These are phyloP conservation scores for Aporrectodea caliginosa DNA, from an alignment of 1,140 invertebrate species.

Conservation along the genomic window DNA sequence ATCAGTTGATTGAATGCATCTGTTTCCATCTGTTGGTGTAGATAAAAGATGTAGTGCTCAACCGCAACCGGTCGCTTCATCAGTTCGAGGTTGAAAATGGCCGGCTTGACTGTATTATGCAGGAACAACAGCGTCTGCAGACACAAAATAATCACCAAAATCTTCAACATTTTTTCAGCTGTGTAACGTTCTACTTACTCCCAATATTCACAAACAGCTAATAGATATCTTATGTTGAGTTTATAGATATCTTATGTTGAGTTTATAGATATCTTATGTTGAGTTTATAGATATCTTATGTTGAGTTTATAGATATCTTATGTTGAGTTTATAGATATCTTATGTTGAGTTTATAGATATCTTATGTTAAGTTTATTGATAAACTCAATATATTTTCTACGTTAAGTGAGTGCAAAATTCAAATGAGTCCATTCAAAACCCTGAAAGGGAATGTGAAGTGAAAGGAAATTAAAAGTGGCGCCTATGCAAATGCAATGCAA, in stretches of 20 bases:
- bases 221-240: not conserved
- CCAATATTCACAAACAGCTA: not conserved
- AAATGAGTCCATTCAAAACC: too few species aligned
- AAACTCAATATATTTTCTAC: too few species aligned
- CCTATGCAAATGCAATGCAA: too few species aligned
- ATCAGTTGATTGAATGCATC: not conserved
- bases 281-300: too few species aligned
- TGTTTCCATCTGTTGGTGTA: slow-evolving; percentile 32
- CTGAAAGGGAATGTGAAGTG: too few species aligned
- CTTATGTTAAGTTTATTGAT: too few species aligned
- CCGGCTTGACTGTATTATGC: slow-evolving; percentile 42
- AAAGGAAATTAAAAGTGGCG: too few species aligned
- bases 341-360: too few species aligned
- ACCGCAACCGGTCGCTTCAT: slow-evolving; percentile 46
- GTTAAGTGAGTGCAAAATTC: too few species aligned
- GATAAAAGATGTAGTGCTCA: slow-evolving; percentile 51
- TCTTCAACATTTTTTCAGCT: not conserved
- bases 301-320: not conserved
- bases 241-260: too few species aligned
- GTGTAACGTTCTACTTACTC: not conserved
- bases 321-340: not conserved
- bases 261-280: too few species aligned
- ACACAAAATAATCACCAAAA: not conserved
- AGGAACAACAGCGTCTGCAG: slow-evolving; percentile 44
- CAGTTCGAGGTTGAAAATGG: slow-evolving; percentile 49